Conservation (phyloP, 2,888 invertebrate genomes). For the Nephrotoma guestfalica region DNA sequence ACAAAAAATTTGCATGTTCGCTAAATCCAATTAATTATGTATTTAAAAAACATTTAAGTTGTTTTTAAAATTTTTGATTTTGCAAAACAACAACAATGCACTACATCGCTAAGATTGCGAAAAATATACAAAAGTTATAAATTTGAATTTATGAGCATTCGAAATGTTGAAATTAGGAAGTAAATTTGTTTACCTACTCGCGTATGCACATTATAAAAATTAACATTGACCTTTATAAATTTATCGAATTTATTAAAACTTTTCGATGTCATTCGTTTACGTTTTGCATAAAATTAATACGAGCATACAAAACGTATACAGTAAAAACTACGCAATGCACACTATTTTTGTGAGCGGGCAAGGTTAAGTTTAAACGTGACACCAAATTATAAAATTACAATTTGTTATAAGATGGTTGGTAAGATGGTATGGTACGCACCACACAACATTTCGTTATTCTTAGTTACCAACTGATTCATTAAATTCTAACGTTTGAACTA, state of each 20-base stretch:
- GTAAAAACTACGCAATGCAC: not conserved
- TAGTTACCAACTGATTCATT: too few species aligned
- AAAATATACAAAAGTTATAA: not conserved
- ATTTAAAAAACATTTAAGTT: not conserved
- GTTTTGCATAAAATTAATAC: not conserved
- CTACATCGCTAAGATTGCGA: not conserved
- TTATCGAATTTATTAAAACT: not conserved
- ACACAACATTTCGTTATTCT: too few species aligned
- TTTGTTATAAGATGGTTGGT: too few species aligned
- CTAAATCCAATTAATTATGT: not conserved
- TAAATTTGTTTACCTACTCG: not conserved
- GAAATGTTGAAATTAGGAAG: not conserved
- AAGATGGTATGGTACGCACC: too few species aligned
- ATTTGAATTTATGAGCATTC: not conserved
- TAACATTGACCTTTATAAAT: not conserved
- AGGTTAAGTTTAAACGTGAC: too few species aligned
- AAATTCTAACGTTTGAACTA: too few species aligned
- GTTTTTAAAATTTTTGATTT: not conserved
- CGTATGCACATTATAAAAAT: not conserved
- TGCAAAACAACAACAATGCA: not conserved
- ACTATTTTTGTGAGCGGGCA: not conserved
- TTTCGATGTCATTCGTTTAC: not conserved
- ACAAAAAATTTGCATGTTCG: not conserved
- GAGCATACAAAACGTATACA: not conserved
- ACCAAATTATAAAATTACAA: too few species aligned